Percentiles rank a stretch among this genome's conserved stretches.
Conservation (phyloP, 2,113 vertebrate species). For the Ictalurus punctatus region DNA sequence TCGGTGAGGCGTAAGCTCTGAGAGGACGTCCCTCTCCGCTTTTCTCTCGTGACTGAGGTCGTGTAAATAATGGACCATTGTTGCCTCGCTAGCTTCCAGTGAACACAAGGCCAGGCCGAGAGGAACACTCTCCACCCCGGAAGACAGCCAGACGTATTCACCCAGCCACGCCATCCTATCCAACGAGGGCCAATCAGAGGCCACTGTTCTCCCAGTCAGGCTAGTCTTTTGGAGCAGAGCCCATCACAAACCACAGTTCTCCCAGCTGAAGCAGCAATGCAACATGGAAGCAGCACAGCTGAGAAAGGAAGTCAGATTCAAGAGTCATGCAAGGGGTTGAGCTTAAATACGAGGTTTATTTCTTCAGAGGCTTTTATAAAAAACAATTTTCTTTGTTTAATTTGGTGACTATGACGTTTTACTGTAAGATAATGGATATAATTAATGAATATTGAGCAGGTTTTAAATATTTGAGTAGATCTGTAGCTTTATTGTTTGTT, state of each 20-base stretch:
- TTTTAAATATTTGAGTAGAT: neutral
- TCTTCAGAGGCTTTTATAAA: neutral
- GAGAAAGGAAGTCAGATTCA: slow-evolving; percentile 29
- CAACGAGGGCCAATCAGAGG: slow-evolving; percentile 17
- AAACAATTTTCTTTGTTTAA: slow-evolving; percentile 1
- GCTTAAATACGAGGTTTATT: neutral
- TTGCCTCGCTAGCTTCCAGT: slow-evolving; percentile 26
- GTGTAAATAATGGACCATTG: slow-evolving; percentile 48
- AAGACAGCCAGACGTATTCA: slow-evolving; percentile 47
- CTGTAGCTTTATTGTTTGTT: neutral
- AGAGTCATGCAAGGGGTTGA: slow-evolving; percentile 29
- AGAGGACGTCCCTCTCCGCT: slow-evolving; percentile 7
- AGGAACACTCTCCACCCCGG: slow-evolving; percentile 45
- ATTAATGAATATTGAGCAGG: neutral
- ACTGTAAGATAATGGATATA: slow-evolving; percentile 29
- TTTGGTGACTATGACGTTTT: slow-evolving; percentile 25
- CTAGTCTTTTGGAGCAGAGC: slow-evolving; percentile 6
- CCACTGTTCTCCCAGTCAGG: slow-evolving; percentile 7
- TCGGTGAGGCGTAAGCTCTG: slow-evolving; percentile 7
- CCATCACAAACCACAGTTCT: slow-evolving; percentile 17
- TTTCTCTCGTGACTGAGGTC: slow-evolving; percentile 16
- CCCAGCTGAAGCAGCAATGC: neutral
- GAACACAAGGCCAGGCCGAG: slow-evolving; percentile 15
- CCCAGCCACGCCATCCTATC: slow-evolving; percentile 16
- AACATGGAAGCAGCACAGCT: slow-evolving; percentile 30